These are phyloP conservation scores for Chaetodon trifascialis DNA, from an alignment of 2,113 vertebrate genomes.

Conservation along the genomic window DNA sequence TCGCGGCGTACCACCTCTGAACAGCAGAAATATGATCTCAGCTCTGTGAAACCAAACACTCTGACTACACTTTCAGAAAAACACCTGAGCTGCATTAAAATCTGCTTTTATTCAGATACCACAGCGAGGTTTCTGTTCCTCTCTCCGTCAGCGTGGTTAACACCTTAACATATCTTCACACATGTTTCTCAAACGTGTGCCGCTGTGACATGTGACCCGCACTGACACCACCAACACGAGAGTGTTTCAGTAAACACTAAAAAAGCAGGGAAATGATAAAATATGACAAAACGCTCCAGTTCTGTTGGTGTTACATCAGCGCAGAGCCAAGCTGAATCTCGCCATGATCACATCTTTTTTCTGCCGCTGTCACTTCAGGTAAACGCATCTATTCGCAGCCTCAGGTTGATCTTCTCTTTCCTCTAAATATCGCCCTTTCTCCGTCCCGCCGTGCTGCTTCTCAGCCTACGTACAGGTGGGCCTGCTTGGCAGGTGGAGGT, in stretches of 20 bases:
- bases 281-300: not conserved
- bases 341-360: not conserved
- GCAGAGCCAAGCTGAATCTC: not conserved
- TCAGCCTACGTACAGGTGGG: not conserved
- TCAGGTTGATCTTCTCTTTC: too few species aligned
- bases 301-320: not conserved
- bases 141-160: not conserved
- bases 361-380: not conserved
- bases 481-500: not conserved
- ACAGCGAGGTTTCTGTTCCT: not conserved
- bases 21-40: slow-evolving; percentile 41
- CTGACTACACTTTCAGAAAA: slow-evolving; percentile 11
- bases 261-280: not conserved
- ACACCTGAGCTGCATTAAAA: slow-evolving; percentile 44
- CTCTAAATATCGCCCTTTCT: not conserved
- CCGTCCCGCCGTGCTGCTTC: not conserved
- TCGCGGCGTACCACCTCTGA: slow-evolving; percentile 47
- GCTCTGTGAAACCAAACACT: slow-evolving; percentile 39
- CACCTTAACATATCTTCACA: not conserved
- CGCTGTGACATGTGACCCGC: not conserved
- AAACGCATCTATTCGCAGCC: not conserved
- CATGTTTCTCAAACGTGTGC: not conserved
- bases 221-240: not conserved
- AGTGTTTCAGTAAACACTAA: slow-evolving; percentile 6
- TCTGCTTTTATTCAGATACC: not conserved